These are phyloP conservation scores for Varanus salvator DNA, from an alignment of 2,113 vertebrate species.

Conservation along the genomic window DNA sequence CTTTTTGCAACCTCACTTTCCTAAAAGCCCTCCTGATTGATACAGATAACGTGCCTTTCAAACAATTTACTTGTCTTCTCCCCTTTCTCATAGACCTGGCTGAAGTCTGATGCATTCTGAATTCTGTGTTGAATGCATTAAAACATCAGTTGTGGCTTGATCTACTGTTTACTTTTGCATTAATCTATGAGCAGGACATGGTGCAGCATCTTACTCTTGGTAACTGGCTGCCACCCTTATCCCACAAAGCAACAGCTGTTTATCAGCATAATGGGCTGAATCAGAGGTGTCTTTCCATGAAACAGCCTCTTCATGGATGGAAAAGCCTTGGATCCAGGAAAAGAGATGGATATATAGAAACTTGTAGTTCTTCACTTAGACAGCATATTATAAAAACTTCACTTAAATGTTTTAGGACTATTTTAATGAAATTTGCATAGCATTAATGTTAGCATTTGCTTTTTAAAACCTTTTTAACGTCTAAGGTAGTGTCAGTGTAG, in stretches of 20 bases:
- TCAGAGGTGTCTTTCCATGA: neutral
- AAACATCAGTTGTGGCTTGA: neutral
- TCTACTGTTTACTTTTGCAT: neutral
- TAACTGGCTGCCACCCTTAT: neutral
- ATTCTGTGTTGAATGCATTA: neutral
- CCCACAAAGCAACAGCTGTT: neutral
- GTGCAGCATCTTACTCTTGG: neutral
- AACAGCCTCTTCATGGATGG: neutral
- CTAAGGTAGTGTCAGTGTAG: conserved; percentile 85
- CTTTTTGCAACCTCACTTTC: neutral
- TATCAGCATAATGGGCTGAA: neutral
- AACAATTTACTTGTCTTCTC: neutral
- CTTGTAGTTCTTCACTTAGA: conserved; percentile 38
- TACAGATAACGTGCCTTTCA: neutral
- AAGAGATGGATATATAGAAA: neutral
- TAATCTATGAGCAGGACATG: neutral
- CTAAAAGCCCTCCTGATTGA: neutral
- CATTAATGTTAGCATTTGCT: conserved; percentile 69
- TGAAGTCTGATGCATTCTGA: neutral
- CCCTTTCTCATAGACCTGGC: neutral
- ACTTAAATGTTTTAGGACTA: conserved; percentile 35
- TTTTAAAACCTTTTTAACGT: conserved; percentile 79
- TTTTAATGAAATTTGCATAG: conserved; percentile 64
- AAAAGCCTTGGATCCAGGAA: neutral
- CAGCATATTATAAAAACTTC: conserved; percentile 43